phyloP scores from a whole-genome alignment of 2,113 vertebrate species.

The Nicator chloris region DNA sequence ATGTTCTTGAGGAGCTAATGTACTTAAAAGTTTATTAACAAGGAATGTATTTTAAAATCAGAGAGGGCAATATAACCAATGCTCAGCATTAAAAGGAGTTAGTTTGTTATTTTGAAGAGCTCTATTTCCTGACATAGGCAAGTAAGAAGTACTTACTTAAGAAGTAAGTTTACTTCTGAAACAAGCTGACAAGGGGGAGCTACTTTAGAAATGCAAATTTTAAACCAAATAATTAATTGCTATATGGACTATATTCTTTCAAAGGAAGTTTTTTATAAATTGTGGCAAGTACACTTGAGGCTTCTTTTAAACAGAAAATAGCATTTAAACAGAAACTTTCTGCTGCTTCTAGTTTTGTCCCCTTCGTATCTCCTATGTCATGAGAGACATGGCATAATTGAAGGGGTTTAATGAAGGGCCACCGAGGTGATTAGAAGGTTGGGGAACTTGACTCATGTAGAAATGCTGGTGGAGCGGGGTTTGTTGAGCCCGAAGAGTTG shows the following conservation, averaged over 20 bases:
- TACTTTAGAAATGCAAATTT: neutral
- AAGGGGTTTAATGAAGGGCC: neutral
- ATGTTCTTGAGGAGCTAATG: neutral
- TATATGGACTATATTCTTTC: neutral
- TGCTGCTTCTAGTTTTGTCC: neutral
- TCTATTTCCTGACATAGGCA: neutral
- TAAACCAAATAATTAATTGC: neutral
- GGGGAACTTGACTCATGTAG: neutral
- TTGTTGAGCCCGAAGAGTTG: neutral
- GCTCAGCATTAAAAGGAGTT: neutral
- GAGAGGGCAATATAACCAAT: neutral
- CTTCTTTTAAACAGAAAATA: neutral
- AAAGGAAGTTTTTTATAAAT: neutral
- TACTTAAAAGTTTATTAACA: neutral
- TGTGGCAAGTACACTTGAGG: neutral
- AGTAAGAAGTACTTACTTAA: neutral
- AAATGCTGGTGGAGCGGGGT: neutral
- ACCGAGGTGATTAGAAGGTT: neutral
- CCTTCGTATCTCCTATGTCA: neutral
- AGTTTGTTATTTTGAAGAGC: neutral
- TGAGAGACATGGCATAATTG: neutral
- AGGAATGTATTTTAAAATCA: neutral
- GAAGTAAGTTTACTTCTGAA: neutral
- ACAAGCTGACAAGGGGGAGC: neutral
- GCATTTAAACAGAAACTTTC: neutral